phyloP scores from a whole-genome alignment of 1,140 invertebrate genomes.

The Gryon sp. region DNA sequence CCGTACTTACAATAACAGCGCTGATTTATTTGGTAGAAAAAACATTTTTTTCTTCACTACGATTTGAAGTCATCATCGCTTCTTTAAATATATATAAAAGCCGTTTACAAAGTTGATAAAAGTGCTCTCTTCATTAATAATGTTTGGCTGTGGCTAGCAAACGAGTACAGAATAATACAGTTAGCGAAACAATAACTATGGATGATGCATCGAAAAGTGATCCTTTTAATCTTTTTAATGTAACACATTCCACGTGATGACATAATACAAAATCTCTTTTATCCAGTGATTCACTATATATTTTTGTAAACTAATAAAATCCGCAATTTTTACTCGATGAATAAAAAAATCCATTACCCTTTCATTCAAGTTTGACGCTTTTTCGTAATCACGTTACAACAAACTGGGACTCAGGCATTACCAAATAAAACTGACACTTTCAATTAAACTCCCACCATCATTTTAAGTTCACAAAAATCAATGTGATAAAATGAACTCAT shows the following conservation, averaged over 20 bases:
- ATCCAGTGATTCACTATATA: conserved; percentile 13
- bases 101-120: conserved; percentile 11
- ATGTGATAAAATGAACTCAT: no score
- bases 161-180: conserved; percentile 16
- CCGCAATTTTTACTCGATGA: background rate
- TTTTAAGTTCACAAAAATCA: no score
- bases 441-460: conserved; percentile 16
- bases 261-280: conserved; percentile 22
- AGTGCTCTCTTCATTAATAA: conserved; percentile 7
- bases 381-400: conserved; percentile 18
- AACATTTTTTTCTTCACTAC: conserved; percentile 1
- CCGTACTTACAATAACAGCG: conserved; percentile 31
- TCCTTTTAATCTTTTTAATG: conserved; percentile 39
- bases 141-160: background rate
- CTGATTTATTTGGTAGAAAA: conserved; percentile 4
- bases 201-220: conserved; percentile 17
- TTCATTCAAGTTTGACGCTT: conserved; percentile 12
- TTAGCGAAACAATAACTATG: conserved; percentile 28
- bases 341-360: background rate
- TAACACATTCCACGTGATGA: conserved; percentile 9
- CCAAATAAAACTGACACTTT: conserved; percentile 16
- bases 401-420: background rate
- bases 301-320: conserved; percentile 17
- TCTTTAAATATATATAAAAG: background rate
- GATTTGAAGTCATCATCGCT: background rate